These are phyloP conservation scores for Lordiphosa andalusiaca DNA, from an alignment of 2,888 invertebrate species.

Conservation along the genomic window DNA sequence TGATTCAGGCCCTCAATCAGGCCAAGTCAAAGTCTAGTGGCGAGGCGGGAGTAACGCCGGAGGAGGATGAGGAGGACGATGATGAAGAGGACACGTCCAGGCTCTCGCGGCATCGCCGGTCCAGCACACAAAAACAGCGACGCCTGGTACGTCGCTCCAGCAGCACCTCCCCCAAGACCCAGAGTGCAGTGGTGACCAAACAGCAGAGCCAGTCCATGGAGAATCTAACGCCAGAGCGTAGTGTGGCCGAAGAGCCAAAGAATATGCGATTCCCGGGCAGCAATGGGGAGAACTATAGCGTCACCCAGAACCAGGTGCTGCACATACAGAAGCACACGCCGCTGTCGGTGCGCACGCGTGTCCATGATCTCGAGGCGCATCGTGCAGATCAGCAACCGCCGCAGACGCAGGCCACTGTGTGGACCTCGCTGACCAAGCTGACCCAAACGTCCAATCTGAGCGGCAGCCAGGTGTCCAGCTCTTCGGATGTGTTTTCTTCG, in stretches of 20 bases:
- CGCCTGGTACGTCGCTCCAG: constrained; percentile 77
- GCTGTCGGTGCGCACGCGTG: constrained; percentile 85
- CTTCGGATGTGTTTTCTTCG: constrained; percentile 85
- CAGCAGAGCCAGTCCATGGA: constrained; percentile 80
- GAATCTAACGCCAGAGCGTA: constrained; percentile 77
- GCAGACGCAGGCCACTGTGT: constrained; percentile 60
- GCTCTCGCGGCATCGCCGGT: constrained; percentile 39
- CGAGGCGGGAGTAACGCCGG: constrained; percentile 38
- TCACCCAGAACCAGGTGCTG: constrained; percentile 94
- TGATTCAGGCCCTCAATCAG: constrained; percentile 82
- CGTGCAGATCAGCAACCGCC: constrained; percentile 60
- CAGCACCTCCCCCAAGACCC: constrained; percentile 78
- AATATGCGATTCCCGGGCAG: constrained; percentile 92
- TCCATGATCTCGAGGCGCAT: constrained; percentile 86
- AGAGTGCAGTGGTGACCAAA: constrained; percentile 75
- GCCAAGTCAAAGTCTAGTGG: constrained; percentile 76
- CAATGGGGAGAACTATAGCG: constrained; percentile 92
- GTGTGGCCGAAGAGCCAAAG: constrained; percentile 82
- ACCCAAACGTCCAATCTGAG: constrained; percentile 76
- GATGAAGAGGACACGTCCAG: constrained; percentile 7
- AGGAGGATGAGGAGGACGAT: constrained; percentile 41
- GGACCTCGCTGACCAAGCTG: constrained; percentile 79
- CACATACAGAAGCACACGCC: constrained; percentile 85
- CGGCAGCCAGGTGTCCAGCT: constrained; percentile 60
- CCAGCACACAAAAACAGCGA: constrained; percentile 73